Evolutionary conservation across 2,113 vertebrate genomes (phyloP), one percentile per base, ranked within the genome.

Genomic region (Ranitomeya imitator): DNA sequence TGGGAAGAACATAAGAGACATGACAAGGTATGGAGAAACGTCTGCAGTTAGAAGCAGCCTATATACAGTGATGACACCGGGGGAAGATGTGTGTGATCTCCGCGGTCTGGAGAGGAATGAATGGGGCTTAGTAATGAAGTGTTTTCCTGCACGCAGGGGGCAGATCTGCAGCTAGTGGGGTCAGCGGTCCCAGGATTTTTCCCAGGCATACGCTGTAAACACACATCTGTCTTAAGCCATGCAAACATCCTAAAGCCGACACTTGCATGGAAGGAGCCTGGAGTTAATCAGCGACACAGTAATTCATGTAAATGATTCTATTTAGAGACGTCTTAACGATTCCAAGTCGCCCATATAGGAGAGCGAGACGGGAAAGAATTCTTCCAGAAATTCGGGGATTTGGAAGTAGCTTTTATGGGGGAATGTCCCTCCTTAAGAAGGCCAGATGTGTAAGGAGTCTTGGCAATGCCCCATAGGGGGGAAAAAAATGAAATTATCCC

Each of bases 241-340:
- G 57, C 15, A 80, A 55, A 71, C 8, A 59, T 78, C 59, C 16
- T 37, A 61, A 63, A 31, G 18, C 85, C 45, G n/a, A 79, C 59
- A 65, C 57, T 26, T 77, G 79, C n/a, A 7, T 59, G 65, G 21
- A 60, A 82, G 7, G 8, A 59, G 65, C 73, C 80, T 84, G 87
- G 87, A 83, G 59, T 83, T 77, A 83, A 88, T 83, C 55, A 76
- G 69, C 60, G 61, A 77, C 85, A 86, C 61, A 78, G 69, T 65
- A 79, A 63, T 55, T 79, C n/a, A 54, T 4, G 45, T 18, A 79
- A 79, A 87, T 23, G 6, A 37, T 51, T 52, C 73, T 77, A 86
- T 86, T 63, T 63, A 77, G 16, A 81, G 73, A 21, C 73, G 12
- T 76, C 73, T 52, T 2, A 76, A 21, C 7, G 3, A 76, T 52